Percentiles rank a stretch among this genome's conserved stretches.
Conservation (phyloP, 1,140 invertebrate genomes). For the Campoletis sonorensis region DNA sequence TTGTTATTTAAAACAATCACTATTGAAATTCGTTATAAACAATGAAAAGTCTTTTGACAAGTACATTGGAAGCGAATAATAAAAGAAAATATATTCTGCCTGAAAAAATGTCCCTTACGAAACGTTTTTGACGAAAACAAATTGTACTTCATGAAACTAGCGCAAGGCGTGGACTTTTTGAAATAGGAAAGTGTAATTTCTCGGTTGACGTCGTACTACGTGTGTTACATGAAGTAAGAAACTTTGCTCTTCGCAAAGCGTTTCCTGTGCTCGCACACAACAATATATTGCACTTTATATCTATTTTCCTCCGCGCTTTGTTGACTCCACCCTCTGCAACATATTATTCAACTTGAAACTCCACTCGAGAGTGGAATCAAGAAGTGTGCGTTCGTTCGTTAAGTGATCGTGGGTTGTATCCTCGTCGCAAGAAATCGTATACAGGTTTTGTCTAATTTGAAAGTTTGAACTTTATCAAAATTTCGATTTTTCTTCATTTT, state of each 20-base stretch:
- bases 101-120: too few species aligned
- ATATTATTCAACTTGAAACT: slow-evolving; percentile 6
- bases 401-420: not conserved
- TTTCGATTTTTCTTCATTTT: not conserved
- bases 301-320: not conserved
- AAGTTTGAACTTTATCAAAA: not conserved
- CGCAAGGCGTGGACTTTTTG: too few species aligned
- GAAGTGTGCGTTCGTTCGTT: not conserved
- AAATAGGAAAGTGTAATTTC: too few species aligned
- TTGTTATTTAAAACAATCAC: too few species aligned
- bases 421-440: not conserved
- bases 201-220: too few species aligned
- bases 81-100: too few species aligned
- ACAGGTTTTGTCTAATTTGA: not conserved
- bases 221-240: not conserved
- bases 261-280: not conserved
- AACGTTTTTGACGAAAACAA: too few species aligned
- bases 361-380: not conserved
- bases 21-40: too few species aligned
- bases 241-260: not conserved
- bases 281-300: not conserved
- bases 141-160: too few species aligned
- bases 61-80: too few species aligned
- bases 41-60: too few species aligned
- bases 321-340: not conserved